Conservation (phyloP, 2,797 vertebrate genomes). For the Phyllotis vaccarum region DNA sequence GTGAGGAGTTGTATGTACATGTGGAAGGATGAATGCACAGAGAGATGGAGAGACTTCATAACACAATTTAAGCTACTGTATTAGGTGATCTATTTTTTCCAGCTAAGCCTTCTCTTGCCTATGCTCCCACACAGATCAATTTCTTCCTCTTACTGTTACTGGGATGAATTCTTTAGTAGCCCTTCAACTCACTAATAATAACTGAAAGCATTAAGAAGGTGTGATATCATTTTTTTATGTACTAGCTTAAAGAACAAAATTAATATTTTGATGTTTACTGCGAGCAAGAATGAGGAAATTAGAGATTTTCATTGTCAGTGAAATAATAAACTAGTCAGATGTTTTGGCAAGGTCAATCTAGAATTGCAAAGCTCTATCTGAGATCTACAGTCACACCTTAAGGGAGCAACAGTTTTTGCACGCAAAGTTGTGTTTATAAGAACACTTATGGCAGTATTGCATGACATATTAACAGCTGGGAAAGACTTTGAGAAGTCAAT, state of each 20-base stretch:
- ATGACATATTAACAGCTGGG: background rate
- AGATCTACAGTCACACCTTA: background rate
- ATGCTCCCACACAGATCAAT: background rate
- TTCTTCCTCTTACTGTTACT: background rate
- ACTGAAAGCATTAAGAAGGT: background rate
- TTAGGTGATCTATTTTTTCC: background rate
- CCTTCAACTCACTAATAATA: background rate
- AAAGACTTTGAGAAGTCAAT: background rate
- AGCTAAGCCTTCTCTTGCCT: background rate
- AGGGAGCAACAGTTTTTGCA: background rate
- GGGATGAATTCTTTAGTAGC: background rate
- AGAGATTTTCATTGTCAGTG: background rate
- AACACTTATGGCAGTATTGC: background rate
- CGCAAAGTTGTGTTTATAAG: background rate
- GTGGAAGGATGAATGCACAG: too few relatives aligned
- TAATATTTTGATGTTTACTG: background rate
- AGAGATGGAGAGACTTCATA: background rate
- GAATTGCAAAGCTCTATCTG: background rate
- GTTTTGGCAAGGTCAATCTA: background rate
- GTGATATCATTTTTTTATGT: background rate
- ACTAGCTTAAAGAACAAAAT: background rate
- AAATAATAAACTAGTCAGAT: background rate
- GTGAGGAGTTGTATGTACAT: background rate
- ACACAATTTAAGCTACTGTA: background rate
- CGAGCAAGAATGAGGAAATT: background rate